Conservation (phyloP, 2,888 invertebrate genomes). For the Capitulum mitella region DNA sequence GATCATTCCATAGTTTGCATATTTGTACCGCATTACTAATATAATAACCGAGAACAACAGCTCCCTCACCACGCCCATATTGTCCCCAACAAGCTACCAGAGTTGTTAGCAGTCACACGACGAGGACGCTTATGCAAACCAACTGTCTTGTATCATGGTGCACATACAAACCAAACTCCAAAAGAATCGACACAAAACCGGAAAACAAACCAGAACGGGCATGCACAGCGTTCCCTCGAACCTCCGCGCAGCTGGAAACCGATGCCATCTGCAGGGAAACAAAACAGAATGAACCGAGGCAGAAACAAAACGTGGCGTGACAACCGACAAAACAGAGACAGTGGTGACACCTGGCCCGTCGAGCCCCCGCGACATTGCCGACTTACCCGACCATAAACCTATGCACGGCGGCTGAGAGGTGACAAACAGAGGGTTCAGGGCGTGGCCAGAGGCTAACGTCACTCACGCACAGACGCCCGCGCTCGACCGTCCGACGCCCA, state of each 20-base stretch:
- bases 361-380: background rate
- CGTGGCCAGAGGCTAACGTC: background rate
- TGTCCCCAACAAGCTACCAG: background rate
- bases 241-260: background rate
- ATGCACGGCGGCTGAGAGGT: slow-evolving; percentile 9
- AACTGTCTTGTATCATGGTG: background rate
- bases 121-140: background rate
- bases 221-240: background rate
- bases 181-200: slow-evolving; percentile 1
- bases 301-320: background rate
- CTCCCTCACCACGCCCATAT: background rate
- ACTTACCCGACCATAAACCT: slow-evolving; percentile 9
- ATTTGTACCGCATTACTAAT: too few relatives aligned
- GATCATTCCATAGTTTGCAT: too few relatives aligned
- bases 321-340: slow-evolving; percentile 11
- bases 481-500: too few relatives aligned
- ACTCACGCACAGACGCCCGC: background rate
- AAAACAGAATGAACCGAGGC: background rate
- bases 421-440: slow-evolving; percentile 1
- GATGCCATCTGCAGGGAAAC: background rate
- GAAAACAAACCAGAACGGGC: slow-evolving; percentile 3
- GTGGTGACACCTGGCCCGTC: background rate
- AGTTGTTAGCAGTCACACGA: background rate
- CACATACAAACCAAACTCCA: slow-evolving; percentile 1
- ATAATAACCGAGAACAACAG: background rate